Evolutionary conservation across 1,140 invertebrate species (phyloP).

Genomic region (Euwallacea fornicatus): DNA sequence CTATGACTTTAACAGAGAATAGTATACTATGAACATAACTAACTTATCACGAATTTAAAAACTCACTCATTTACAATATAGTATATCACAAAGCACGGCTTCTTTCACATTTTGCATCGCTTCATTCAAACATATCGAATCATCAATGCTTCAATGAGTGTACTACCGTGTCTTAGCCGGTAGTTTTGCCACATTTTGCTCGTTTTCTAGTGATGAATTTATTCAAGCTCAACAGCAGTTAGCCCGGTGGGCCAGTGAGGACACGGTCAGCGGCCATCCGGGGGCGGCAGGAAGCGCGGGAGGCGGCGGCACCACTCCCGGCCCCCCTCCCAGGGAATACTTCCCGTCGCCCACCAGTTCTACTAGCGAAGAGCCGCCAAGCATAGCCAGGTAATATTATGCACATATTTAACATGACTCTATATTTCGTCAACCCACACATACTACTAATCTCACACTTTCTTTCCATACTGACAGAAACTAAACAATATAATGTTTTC

Average conservation of each 20-base stretch:
- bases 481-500: too few species aligned
- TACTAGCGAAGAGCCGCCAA: constrained; percentile 53
- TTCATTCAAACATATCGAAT: neutral
- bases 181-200: constrained; percentile 56
- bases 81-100: too few species aligned
- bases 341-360: constrained; percentile 56
- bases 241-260: constrained; percentile 89
- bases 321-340: constrained; percentile 54
- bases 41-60: too few species aligned
- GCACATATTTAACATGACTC: too few species aligned
- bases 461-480: too few species aligned
- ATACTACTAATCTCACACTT: too few species aligned
- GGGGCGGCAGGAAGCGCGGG: constrained; percentile 21
- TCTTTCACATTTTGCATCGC: too few species aligned
- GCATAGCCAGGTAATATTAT: constrained; percentile 45
- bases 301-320: constrained; percentile 53
- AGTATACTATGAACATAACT: too few species aligned
- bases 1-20: too few species aligned
- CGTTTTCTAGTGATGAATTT: constrained; percentile 91
- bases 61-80: too few species aligned
- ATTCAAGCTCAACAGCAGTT: constrained; percentile 91
- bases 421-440: too few species aligned
- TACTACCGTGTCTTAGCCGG: constrained; percentile 40
- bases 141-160: constrained; percentile 11
- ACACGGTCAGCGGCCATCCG: constrained; percentile 62